Evolutionary conservation across 2,797 vertebrate species (phyloP).

Genomic region (Orientallactaga sibirica): DNA sequence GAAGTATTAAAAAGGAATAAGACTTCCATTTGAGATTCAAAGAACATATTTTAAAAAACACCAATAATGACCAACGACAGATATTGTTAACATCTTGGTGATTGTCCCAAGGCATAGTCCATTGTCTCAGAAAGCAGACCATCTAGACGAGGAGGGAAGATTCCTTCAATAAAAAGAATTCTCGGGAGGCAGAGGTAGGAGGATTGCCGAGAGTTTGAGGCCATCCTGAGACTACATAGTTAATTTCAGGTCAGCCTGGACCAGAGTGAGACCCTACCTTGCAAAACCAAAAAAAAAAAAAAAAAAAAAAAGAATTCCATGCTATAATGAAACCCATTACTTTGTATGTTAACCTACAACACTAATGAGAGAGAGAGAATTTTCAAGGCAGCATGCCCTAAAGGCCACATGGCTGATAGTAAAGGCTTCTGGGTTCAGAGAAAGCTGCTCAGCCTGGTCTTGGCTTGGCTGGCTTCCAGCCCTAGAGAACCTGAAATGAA

Average conservation of each 20-base stretch:
- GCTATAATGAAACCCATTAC: too few relatives aligned
- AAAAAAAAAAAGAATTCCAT: too few relatives aligned
- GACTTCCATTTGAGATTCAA: neutral
- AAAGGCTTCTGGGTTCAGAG: neutral
- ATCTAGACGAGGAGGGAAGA: neutral
- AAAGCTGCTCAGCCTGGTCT: neutral
- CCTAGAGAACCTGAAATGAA: too few relatives aligned
- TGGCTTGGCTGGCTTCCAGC: too few relatives aligned
- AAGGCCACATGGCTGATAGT: neutral
- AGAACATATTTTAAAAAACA: neutral
- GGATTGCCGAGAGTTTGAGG: too few relatives aligned
- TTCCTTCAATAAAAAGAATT: neutral
- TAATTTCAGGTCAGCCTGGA: too few relatives aligned
- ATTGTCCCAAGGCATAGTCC: neutral
- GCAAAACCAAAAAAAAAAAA: too few relatives aligned
- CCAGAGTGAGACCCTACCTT: too few relatives aligned
- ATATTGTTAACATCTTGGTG: neutral
- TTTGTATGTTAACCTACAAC: too few relatives aligned
- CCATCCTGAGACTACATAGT: too few relatives aligned
- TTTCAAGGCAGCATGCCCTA: neutral
- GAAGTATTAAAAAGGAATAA: neutral
- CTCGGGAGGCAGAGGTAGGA: too few relatives aligned
- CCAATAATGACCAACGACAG: neutral
- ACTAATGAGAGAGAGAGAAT: neutral
- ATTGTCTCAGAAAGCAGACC: neutral